Conservation (phyloP, 2,797 vertebrate genomes). For the Natrix natrix region DNA sequence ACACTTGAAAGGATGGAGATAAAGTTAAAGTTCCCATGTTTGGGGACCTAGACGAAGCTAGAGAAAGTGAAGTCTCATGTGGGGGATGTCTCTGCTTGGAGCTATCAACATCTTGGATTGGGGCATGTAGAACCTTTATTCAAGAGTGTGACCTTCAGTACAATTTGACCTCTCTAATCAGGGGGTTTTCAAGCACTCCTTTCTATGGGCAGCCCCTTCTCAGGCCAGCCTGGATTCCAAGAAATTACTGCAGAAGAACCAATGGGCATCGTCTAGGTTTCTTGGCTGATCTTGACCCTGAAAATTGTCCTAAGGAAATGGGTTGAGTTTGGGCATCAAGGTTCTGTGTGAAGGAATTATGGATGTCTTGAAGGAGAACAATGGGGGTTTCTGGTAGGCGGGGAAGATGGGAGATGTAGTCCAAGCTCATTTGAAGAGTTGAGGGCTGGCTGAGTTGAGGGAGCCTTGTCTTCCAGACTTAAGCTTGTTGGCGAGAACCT, state of each 20-base stretch:
- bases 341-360: not conserved
- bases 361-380: not conserved
- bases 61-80: not conserved
- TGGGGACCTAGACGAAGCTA: no score
- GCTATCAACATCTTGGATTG: not conserved
- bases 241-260: not conserved
- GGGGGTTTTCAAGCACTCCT: not conserved
- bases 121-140: not conserved
- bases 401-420: not conserved
- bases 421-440: not conserved
- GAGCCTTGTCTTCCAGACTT: not conserved
- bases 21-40: no score
- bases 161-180: not conserved
- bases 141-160: not conserved
- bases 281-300: not conserved
- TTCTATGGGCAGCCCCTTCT: not conserved
- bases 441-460: not conserved
- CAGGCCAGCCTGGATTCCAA: no score
- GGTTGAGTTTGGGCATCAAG: not conserved
- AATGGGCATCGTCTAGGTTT: not conserved
- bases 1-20: no score
- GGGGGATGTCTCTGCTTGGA: not conserved
- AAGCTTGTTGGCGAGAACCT: not conserved
- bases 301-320: not conserved
- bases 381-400: accelerated